Conservation (phyloP, 2,797 vertebrate genomes). For the Scomberomorus guttatus region DNA sequence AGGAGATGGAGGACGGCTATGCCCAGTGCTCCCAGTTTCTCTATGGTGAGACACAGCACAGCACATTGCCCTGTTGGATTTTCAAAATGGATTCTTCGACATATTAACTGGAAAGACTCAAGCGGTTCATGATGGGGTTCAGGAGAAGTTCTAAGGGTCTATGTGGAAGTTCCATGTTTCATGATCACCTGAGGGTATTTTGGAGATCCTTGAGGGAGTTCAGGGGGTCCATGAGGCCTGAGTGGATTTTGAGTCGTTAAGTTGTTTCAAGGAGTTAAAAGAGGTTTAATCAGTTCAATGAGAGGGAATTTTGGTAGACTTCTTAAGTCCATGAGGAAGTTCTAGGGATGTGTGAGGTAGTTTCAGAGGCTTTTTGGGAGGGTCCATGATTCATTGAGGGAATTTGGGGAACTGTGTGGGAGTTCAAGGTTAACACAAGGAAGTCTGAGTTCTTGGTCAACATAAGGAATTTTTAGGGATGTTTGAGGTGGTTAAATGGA, state of each 20-base stretch:
- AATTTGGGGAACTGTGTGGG: neutral
- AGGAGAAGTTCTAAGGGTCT: neutral
- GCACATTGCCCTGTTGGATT: neutral
- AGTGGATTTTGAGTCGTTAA: neutral
- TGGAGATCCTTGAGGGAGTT: neutral
- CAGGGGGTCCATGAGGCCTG: neutral
- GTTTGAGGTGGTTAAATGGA: too few relatives aligned
- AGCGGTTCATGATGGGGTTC: too few relatives aligned
- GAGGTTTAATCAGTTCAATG: too few relatives aligned
- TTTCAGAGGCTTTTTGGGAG: too few relatives aligned
- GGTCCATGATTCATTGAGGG: too few relatives aligned
- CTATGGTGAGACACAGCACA: constrained; percentile 88
- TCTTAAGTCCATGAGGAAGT: neutral
- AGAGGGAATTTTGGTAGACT: too few relatives aligned
- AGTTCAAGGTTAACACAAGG: too few relatives aligned
- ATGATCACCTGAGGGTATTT: too few relatives aligned
- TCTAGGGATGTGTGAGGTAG: neutral
- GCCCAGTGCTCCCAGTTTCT: constrained; percentile 97
- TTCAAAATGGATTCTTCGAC: neutral
- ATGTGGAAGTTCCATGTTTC: too few relatives aligned
- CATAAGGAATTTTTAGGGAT: too few relatives aligned
- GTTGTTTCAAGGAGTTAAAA: neutral
- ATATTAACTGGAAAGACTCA: neutral
- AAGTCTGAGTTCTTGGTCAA: neutral
- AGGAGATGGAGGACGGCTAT: constrained; percentile 97